Evolutionary conservation across 2,113 vertebrate genomes (phyloP).

Genomic region (Atherinomorus stipes): DNA sequence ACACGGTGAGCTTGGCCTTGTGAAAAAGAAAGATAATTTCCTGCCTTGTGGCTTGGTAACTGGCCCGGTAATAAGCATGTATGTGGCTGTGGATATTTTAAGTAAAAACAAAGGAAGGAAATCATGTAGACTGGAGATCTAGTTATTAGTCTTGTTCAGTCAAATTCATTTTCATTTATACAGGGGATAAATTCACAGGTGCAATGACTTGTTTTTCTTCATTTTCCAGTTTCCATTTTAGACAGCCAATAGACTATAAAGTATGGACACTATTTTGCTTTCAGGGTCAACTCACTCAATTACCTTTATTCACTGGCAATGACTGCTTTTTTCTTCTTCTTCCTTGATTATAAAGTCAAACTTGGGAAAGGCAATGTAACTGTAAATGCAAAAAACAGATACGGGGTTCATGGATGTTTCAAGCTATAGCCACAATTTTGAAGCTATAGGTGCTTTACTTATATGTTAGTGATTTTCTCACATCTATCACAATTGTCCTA

Average conservation of each 20-base stretch:
- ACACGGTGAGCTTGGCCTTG: conserved; percentile 15
- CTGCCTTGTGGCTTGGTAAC: conserved; percentile 29
- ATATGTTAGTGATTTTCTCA: too few species aligned
- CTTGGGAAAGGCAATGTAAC: too few species aligned
- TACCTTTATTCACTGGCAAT: background rate
- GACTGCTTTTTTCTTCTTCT: too few species aligned
- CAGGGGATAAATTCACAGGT: conserved; percentile 15
- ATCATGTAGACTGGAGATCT: conserved; percentile 33
- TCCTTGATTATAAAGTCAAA: too few species aligned
- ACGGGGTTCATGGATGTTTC: too few species aligned
- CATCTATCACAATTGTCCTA: too few species aligned
- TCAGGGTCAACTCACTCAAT: background rate
- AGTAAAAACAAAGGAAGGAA: conserved; percentile 40
- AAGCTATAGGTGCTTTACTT: too few species aligned
- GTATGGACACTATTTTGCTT: background rate
- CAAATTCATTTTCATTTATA: conserved; percentile 15
- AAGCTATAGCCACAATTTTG: too few species aligned
- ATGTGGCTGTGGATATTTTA: conserved; percentile 6
- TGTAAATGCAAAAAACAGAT: too few species aligned
- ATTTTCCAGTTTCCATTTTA: background rate
- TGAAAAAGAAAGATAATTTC: conserved; percentile 44
- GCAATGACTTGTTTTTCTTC: background rate
- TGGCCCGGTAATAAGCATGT: conserved; percentile 36
- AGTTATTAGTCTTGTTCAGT: conserved; percentile 33
- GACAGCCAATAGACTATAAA: background rate